phyloP scores from a whole-genome alignment of 2,797 vertebrate species.

The Schizopygopsis pylzovi region DNA sequence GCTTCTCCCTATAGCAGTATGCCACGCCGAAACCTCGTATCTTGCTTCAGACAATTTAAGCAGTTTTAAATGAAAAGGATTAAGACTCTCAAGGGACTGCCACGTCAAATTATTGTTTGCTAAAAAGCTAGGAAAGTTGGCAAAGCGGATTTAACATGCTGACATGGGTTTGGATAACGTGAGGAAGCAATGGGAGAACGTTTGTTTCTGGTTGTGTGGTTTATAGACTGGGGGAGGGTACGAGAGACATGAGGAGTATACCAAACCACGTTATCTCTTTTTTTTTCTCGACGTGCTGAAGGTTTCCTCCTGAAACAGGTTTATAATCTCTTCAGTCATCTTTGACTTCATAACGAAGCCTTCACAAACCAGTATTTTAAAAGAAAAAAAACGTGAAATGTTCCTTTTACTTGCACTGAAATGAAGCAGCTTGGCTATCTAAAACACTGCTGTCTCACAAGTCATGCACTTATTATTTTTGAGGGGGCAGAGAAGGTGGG shows the following conservation, averaged over 20 bases:
- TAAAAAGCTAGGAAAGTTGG: slow-evolving; percentile 39
- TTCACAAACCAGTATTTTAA: background rate
- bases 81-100: slow-evolving; percentile 3
- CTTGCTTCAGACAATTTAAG: slow-evolving; percentile 31
- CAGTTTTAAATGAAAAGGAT: slow-evolving; percentile 47
- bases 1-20: slow-evolving; percentile 20
- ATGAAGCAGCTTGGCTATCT: no score
- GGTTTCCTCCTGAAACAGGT: slow-evolving; percentile 35
- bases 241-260: slow-evolving; percentile 25
- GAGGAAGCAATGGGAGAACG: background rate
- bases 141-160: slow-evolving; percentile 23
- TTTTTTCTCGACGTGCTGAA: no score
- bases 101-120: slow-evolving; percentile 14
- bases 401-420: no score
- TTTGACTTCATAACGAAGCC: background rate
- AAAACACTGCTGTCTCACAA: background rate
- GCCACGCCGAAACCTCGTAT: slow-evolving; percentile 28
- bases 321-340: background rate
- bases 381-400: background rate
- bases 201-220: slow-evolving; percentile 27
- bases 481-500: no score
- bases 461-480: no score
- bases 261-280: slow-evolving; percentile 4
- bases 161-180: background rate
- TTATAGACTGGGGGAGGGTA: slow-evolving; percentile 36